A percentile compares a stretch with the other conserved stretches of the same genome.
Evolutionary conservation across 2,113 vertebrate genomes (phyloP).

Genomic region (Hippocampus mohnikei): DNA sequence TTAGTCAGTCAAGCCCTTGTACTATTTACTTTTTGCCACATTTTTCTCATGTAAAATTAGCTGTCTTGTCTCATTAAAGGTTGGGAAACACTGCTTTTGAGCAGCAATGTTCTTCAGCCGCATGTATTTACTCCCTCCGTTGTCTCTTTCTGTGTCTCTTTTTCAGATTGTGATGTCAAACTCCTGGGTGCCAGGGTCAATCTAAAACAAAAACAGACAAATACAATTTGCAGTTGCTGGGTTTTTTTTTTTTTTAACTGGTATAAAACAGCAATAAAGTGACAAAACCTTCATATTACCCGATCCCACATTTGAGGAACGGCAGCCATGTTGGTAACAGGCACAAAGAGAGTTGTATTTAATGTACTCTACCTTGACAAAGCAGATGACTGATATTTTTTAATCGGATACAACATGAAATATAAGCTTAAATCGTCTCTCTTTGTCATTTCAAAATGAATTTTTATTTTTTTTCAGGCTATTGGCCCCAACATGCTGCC

Average conservation of each 20-base stretch:
- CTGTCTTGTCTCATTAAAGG: neutral
- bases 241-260: constrained; percentile 59
- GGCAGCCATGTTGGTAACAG: constrained; percentile 73
- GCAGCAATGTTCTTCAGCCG: constrained; percentile 64
- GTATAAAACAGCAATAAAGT: constrained; percentile 6
- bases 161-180: constrained; percentile 94
- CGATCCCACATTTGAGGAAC: constrained; percentile 9
- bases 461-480: constrained; percentile 39
- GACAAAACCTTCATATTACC: neutral
- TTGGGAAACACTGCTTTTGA: constrained; percentile 25
- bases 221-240: constrained; percentile 66
- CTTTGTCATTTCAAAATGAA: constrained; percentile 18
- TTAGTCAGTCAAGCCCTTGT: no score
- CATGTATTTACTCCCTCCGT: constrained; percentile 66
- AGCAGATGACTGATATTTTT: constrained; percentile 43
- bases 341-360: constrained; percentile 56
- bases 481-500: constrained; percentile 39
- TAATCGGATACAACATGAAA: constrained; percentile 29
- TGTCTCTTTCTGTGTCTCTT: constrained; percentile 62
- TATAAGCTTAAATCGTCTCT: constrained; percentile 18
- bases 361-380: constrained; percentile 37
- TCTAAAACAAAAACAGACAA: constrained; percentile 59
- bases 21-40: neutral
- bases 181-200: constrained; percentile 86
- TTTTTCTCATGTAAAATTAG: neutral